phyloP scores from a whole-genome alignment of 2,797 vertebrate species.

The Eidolon dupreanum region DNA sequence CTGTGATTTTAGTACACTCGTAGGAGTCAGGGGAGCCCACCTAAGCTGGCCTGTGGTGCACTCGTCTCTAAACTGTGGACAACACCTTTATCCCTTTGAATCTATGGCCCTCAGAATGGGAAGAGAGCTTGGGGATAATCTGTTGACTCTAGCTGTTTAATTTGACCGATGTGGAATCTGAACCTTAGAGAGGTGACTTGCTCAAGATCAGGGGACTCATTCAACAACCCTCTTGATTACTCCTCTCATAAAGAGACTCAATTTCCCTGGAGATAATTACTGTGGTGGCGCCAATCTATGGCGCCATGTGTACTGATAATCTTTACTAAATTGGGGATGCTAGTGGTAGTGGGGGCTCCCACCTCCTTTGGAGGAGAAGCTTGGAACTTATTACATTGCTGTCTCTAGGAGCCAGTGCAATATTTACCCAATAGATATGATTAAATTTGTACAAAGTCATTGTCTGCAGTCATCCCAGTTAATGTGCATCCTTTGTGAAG shows the following conservation, averaged over 20 bases:
- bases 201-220: background rate
- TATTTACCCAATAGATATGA: conserved; percentile 68
- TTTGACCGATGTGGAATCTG: background rate
- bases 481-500: conserved; percentile 49
- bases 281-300: background rate
- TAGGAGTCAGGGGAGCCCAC: too few species aligned
- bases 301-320: background rate
- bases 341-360: background rate
- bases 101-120: background rate
- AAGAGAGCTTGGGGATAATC: background rate
- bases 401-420: conserved; percentile 66
- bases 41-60: background rate
- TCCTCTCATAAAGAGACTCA: background rate
- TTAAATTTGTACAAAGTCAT: conserved; percentile 71
- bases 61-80: background rate
- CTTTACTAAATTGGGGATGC: background rate
- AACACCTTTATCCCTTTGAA: background rate
- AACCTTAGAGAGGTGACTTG: background rate
- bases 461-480: conserved; percentile 58
- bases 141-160: background rate
- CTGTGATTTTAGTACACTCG: background rate
- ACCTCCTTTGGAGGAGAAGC: background rate
- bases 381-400: conserved; percentile 48
- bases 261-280: background rate
- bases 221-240: background rate